phyloP scores from a whole-genome alignment of 2,888 invertebrate species.

The Thysanoteuthis rhombus region DNA sequence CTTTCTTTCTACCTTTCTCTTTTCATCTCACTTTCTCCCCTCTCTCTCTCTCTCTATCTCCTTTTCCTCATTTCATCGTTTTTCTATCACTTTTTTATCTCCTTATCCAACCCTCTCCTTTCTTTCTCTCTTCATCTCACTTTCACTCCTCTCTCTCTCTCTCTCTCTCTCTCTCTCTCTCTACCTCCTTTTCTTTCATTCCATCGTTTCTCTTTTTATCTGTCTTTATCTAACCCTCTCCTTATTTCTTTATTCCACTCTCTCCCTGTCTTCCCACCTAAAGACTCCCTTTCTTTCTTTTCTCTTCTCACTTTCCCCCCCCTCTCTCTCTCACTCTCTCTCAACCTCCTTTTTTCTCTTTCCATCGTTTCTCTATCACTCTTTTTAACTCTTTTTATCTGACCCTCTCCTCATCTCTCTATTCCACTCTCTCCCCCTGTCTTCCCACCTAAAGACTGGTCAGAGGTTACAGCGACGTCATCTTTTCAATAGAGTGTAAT shows the following conservation, averaged over 20 bases:
- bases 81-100: too few species aligned
- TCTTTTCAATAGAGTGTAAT: too few species aligned
- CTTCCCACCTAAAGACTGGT: not conserved
- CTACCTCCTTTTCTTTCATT: not conserved
- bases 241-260: not conserved
- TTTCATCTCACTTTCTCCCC: too few species aligned
- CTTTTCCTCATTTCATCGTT: too few species aligned
- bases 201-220: not conserved
- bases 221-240: not conserved
- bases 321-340: not conserved
- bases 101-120: too few species aligned
- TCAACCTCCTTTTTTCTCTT: too few species aligned
- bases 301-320: not conserved
- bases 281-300: not conserved
- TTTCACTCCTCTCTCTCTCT: not conserved
- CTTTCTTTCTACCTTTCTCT: too few species aligned
- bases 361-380: not conserved
- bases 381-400: not conserved
- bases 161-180: not conserved
- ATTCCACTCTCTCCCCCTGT: not conserved
- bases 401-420: not conserved
- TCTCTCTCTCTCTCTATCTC: too few species aligned
- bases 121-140: not conserved
- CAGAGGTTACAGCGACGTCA: too few species aligned
- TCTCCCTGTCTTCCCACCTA: not conserved